Base-by-base conservation (phyloP, 37 sponge, comb jelly and placozoan species). In the Haliclona indistincta region DNA sequence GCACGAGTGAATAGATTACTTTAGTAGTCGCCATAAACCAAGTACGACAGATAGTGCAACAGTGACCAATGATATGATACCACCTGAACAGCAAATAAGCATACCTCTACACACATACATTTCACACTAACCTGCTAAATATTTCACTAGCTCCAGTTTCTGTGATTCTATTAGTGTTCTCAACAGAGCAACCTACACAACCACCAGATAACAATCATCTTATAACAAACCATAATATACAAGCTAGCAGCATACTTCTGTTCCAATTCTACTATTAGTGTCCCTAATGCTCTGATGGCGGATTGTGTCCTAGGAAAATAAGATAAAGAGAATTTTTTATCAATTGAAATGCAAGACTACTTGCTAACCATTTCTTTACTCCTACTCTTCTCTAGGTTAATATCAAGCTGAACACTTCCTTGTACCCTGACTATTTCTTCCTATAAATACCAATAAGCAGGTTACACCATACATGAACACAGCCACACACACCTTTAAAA, bases 341-440 rank as follows among this genome's bases (percentile, higher is more conserved):
- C n/a, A n/a, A 26, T 26, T 5, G 3, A 75, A 10, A 45, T n/a
- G 20, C n/a, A 19, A 1, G 33, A 61, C 13, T 56, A 7, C 19
- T 6, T 13, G 15, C 80, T 55, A 38, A 86, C 87, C 77, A 85
- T 81, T 28, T 93, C 94, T 62, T 72, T 85, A 52, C 74, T 81
- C 20, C 90, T 66, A 7, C 90, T 79, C 62, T 84, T 93, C 64
- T 93, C 94, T 13, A 93, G 72, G 38, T 93, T 93, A 38, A 93
- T 44, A 49, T 93, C 94, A 1, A 93, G 75, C 23, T 60, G 78
- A 19, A 93, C 39, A 5, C 86, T 78, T 19, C 82, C 80, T 63
- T 84, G 56, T 22, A 91, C 69, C 69, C 78, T 91, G 25, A 38
- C 49, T 44, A 91, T 67, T 56, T 91, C 92, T 19, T 91, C 92